phyloP scores from a whole-genome alignment of 2,888 invertebrate species.

The Malthinus flaveolus region DNA sequence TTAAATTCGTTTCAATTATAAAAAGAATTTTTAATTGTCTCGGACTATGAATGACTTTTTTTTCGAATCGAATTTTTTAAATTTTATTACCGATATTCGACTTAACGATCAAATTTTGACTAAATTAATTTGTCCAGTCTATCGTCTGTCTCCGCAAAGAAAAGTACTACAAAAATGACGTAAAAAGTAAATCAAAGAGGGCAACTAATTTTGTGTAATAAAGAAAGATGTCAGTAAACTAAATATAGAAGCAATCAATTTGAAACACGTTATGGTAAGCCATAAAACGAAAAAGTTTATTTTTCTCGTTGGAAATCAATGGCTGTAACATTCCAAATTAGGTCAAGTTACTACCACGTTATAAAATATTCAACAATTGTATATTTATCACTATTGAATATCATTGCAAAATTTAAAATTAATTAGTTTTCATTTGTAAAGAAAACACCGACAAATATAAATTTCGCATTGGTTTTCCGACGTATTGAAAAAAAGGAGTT shows the following conservation, averaged over 20 bases:
- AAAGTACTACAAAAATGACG: not conserved
- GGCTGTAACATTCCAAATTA: slow-evolving; percentile 4
- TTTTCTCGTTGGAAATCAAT: slow-evolving; percentile 1
- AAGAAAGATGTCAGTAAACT: not conserved
- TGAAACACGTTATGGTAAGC: too few species aligned
- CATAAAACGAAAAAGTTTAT: not conserved
- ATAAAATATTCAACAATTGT: slow-evolving; percentile 6
- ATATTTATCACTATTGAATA: too few species aligned
- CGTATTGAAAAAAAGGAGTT: too few species aligned
- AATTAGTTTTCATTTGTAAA: too few species aligned
- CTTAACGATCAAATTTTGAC: slow-evolving; percentile 19
- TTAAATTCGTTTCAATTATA: slow-evolving; percentile 53
- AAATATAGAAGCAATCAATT: slow-evolving; percentile 1
- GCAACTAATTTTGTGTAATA: not conserved
- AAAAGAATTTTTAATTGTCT: slow-evolving; percentile 54
- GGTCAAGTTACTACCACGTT: not conserved
- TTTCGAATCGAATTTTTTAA: slow-evolving; percentile 22
- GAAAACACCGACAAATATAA: too few species aligned
- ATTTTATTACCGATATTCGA: slow-evolving; percentile 25
- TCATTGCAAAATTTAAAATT: too few species aligned
- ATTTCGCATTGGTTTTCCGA: too few species aligned
- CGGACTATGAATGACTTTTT: slow-evolving; percentile 42
- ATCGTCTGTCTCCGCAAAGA: too few species aligned
- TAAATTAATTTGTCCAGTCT: too few species aligned
- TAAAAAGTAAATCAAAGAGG: slow-evolving; percentile 1